phyloP scores from a whole-genome alignment of 2,888 invertebrate genomes.

The Cheilosia soror region DNA sequence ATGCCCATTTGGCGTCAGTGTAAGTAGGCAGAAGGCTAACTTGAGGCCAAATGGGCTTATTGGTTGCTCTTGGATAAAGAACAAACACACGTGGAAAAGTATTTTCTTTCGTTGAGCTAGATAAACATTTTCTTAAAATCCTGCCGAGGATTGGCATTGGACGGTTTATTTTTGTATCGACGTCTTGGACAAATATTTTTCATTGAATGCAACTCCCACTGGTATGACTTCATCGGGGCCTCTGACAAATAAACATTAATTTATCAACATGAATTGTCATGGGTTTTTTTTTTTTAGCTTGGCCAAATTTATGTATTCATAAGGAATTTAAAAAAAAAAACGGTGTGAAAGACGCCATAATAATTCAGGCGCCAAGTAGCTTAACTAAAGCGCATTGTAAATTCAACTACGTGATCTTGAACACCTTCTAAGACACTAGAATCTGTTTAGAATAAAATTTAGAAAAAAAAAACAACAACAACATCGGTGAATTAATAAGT shows the following conservation, averaged over 20 bases:
- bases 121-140: constrained; percentile 1
- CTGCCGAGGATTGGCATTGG: not conserved
- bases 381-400: constrained; percentile 17
- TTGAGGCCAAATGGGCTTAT: constrained; percentile 41
- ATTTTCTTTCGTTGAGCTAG: not conserved
- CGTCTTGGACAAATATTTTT: constrained; percentile 3
- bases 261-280: not conserved
- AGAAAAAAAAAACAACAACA: not conserved
- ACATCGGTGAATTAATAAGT: constrained; percentile 50
- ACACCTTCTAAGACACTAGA: constrained; percentile 31
- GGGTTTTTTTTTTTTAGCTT: not conserved
- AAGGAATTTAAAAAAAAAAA: not conserved
- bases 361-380: constrained; percentile 55
- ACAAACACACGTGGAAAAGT: constrained; percentile 15
- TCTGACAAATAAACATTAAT: too few relatives aligned
- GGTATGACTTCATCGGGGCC: not conserved
- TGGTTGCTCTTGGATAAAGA: constrained; percentile 18
- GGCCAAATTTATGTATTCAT: not conserved
- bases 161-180: too few relatives aligned
- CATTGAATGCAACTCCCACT: not conserved
- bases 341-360: constrained; percentile 3
- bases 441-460: constrained; percentile 40
- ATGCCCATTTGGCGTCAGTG: constrained; percentile 47
- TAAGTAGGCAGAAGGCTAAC: constrained; percentile 3
- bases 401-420: constrained; percentile 33